Conservation (phyloP, 2,113 vertebrate species). For the Lamprotornis superbus region DNA sequence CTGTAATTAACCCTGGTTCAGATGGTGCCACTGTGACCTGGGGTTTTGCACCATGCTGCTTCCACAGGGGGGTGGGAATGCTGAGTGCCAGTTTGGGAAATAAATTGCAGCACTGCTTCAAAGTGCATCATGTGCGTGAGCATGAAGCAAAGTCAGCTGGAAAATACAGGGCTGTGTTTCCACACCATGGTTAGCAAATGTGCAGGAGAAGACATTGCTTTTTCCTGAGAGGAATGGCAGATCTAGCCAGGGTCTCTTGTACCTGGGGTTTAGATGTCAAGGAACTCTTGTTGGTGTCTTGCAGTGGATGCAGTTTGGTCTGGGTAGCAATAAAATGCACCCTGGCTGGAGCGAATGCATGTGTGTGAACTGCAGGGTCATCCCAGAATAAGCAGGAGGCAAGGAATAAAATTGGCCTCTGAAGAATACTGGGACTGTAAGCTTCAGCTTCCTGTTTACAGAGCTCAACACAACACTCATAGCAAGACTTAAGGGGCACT, state of each 20-base stretch:
- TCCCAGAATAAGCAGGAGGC: background rate
- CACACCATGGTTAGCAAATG: accelerated
- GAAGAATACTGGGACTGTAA: background rate
- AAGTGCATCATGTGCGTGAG: background rate
- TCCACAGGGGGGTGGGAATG: background rate
- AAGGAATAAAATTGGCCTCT: background rate
- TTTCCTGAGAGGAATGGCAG: background rate
- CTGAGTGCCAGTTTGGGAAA: background rate
- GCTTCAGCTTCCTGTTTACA: background rate
- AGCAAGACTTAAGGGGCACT: background rate
- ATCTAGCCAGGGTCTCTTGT: background rate
- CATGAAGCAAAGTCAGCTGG: background rate
- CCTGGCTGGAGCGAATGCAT: background rate
- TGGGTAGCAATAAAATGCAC: background rate
- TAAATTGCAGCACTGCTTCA: background rate
- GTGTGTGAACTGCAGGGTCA: background rate
- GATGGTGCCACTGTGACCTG: background rate
- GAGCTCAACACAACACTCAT: background rate
- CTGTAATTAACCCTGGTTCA: background rate
- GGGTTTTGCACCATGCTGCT: background rate
- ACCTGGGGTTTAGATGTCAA: background rate
- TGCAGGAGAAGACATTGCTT: background rate
- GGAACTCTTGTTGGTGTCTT: background rate
- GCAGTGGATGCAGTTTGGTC: background rate
- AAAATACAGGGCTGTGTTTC: background rate